Evolutionary conservation across 1,140 invertebrate species (phyloP), one percentile per base, ranked within the genome.

Genomic region (Dreissena polymorpha): DNA sequence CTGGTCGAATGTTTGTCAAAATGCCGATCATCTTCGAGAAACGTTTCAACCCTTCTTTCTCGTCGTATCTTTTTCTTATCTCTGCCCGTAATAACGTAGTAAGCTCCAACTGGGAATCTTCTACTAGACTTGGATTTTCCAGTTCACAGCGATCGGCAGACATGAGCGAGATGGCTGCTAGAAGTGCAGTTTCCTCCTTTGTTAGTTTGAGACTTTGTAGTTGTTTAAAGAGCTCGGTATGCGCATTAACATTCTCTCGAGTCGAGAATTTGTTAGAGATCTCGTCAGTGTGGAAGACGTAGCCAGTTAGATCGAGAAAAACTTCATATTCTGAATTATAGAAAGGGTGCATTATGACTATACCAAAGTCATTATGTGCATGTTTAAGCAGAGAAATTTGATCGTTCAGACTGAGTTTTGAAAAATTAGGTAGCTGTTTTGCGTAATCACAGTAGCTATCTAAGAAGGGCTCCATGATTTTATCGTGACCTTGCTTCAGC

Each of bases 221-320:
- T 55, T 64, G 18, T 10, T 0, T 5, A 49, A 25, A 21, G 21
- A 75, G 29, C 10, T 53, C 67, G 39, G n/a, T 3, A 16, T 65
- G 39, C 5, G 8, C 10, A 27, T 53, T 3, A 0, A 82, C 14
- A 49, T 67, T 53, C 16, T 74, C 64, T 13, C 71, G 70, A 10
- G 80, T 23, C 13, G 67, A 55, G 39, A 82, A 69, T 25, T 51
- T 82, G 53, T 82, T 53, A 39, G 71, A 55, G 18, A 53, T 63
- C 73, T 82, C 80, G 51, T 82, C 70, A n/a, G 74, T 21, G 55
- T 82, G 80, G 23, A 21, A 82, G 21, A 71, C 53, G 18, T n/a
- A 13, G 25, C 80, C 80, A 23, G 27, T 74, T 25, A 68, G 21
- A 21, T 74, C 71, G 18, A 82, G 50, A 51, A 67, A 82, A 0